phyloP scores from a whole-genome alignment of 2,113 vertebrate genomes.

The Odocoileus hemionus region DNA sequence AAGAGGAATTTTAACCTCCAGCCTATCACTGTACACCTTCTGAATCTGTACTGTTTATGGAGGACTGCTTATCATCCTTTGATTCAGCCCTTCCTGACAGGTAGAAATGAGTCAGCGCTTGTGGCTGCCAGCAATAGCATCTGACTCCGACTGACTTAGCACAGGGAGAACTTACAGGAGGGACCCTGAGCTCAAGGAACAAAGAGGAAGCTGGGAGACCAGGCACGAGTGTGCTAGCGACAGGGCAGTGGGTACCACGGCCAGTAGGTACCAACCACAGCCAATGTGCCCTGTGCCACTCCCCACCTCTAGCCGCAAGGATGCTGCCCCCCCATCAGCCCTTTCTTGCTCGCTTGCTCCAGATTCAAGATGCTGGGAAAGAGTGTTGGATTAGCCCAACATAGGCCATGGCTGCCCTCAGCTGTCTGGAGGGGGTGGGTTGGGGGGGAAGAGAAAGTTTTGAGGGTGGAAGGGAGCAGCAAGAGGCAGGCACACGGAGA shows the following conservation, averaged over 20 bases:
- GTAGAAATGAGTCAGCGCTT: not conserved
- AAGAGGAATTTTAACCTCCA: not conserved
- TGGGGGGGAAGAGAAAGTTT: not conserved
- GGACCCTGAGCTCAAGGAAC: not conserved
- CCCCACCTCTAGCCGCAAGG: not conserved
- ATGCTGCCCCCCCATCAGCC: not conserved
- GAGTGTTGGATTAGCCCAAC: rapidly evolving
- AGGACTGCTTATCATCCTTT: not conserved
- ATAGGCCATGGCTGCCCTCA: not conserved
- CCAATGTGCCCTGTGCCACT: not conserved
- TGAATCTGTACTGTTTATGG: not conserved
- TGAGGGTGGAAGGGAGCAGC: not conserved
- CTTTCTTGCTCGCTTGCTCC: not conserved
- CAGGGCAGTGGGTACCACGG: not conserved
- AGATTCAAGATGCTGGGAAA: not conserved
- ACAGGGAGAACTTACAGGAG: not conserved
- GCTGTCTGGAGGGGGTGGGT: not conserved
- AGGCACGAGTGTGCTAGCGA: not conserved
- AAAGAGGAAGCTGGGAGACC: not conserved
- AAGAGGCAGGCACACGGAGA: not conserved
- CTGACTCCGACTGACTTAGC: not conserved
- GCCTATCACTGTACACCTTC: not conserved
- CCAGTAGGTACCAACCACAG: not conserved
- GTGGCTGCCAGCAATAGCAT: not conserved
- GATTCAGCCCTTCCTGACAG: not conserved